These are phyloP conservation scores for Malurus melanocephalus DNA, from an alignment of 2,113 vertebrate genomes.

Conservation along the genomic window DNA sequence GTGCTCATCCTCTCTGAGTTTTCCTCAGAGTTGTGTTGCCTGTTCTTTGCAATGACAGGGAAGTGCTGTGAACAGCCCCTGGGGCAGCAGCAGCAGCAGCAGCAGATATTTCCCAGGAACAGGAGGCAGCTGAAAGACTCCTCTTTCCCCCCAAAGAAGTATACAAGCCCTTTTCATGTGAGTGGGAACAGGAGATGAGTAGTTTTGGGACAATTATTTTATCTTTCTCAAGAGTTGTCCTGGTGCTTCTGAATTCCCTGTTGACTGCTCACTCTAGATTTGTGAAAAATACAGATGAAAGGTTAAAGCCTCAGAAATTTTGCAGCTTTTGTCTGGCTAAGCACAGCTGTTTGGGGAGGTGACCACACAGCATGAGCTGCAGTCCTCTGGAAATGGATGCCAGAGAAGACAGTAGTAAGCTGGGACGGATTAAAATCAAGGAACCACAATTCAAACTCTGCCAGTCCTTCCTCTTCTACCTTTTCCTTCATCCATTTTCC, in stretches of 20 bases:
- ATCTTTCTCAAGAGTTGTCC: background rate
- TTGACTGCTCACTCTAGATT: background rate
- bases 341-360: background rate
- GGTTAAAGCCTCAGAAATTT: background rate
- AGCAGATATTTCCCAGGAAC: background rate
- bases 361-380: background rate
- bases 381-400: background rate
- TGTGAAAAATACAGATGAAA: background rate
- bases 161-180: background rate
- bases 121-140: background rate
- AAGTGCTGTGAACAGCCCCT: background rate
- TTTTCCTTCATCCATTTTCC: background rate
- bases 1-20: background rate
- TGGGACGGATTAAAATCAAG: background rate
- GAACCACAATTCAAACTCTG: background rate
- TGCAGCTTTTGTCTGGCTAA: background rate
- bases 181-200: background rate
- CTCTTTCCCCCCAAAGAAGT: background rate
- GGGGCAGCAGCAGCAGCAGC: background rate
- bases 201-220: background rate
- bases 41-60: background rate
- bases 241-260: background rate
- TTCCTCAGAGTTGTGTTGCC: background rate
- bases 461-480: background rate
- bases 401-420: background rate